phyloP scores from a whole-genome alignment of 35 echinoderm and acorn worm genomes.

The Diadema setosum region DNA sequence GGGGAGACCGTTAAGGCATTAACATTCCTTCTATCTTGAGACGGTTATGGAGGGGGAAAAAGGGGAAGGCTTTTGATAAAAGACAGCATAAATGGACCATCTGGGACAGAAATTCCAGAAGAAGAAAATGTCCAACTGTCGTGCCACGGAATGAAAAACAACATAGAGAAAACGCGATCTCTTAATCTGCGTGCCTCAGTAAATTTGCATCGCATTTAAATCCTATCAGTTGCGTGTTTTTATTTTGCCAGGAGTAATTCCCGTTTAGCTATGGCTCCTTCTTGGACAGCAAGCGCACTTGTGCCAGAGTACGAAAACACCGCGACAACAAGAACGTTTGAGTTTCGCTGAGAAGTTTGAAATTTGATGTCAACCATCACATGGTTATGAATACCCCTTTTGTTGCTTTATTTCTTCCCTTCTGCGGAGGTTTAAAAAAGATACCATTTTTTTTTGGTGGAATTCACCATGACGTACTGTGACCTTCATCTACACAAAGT shows the following conservation, averaged over 20 bases:
- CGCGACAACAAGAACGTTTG: too few relatives aligned
- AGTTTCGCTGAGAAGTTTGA: too few relatives aligned
- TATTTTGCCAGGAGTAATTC: not conserved
- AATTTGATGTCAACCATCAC: too few relatives aligned
- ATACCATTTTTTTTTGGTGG: too few relatives aligned
- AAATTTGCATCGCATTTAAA: not conserved
- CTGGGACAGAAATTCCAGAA: not conserved
- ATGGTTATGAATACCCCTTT: too few relatives aligned
- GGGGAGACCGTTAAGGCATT: not conserved
- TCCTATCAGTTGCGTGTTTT: not conserved
- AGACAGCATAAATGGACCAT: constrained; percentile 8
- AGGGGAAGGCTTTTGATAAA: constrained; percentile 2
- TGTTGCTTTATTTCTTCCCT: too few relatives aligned
- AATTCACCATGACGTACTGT: too few relatives aligned
- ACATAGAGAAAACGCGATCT: not conserved
- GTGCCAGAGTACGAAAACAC: too few relatives aligned
- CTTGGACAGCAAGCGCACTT: too few relatives aligned
- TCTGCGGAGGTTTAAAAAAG: too few relatives aligned
- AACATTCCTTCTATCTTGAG: not conserved
- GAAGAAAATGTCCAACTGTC: not conserved
- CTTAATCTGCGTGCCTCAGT: not conserved
- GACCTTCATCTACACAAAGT: too few relatives aligned
- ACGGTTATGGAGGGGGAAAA: not conserved
- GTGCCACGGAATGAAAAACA: not conserved
- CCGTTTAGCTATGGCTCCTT: not conserved